Conservation (phyloP, 2,888 invertebrate genomes). For the Pyrochroa serraticornis region DNA sequence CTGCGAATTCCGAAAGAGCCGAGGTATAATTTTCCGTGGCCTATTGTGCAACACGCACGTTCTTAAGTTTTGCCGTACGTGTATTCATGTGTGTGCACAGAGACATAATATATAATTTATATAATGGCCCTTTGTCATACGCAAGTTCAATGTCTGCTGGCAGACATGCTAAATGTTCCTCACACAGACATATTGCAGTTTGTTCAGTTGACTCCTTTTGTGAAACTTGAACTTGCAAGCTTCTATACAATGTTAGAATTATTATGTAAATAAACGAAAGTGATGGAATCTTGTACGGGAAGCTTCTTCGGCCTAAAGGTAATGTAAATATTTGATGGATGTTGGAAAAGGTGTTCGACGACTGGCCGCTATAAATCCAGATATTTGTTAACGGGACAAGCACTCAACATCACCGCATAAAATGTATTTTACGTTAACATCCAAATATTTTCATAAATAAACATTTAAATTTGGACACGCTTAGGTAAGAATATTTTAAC, state of each 20-base stretch:
- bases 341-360: too few species aligned
- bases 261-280: slow-evolving; percentile 25
- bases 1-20: slow-evolving; percentile 14
- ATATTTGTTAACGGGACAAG: slow-evolving; percentile 24
- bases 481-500: slow-evolving; percentile 22
- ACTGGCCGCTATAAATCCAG: slow-evolving; percentile 15
- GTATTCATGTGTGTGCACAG: slow-evolving; percentile 29
- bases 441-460: slow-evolving; percentile 8
- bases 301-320: too few species aligned
- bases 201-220: slow-evolving; percentile 39
- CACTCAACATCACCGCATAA: slow-evolving; percentile 12
- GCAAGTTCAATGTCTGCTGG: slow-evolving; percentile 44
- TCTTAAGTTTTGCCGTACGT: slow-evolving; percentile 13
- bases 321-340: slow-evolving; percentile 1
- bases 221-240: slow-evolving; percentile 30
- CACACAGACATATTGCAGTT: slow-evolving; percentile 37
- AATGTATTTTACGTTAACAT: slow-evolving; percentile 15
- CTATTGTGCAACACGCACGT: slow-evolving; percentile 21
- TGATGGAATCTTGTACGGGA: slow-evolving; percentile 10
- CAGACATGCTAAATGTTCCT: slow-evolving; percentile 47
- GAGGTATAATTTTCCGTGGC: slow-evolving; percentile 16
- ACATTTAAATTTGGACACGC: neutral
- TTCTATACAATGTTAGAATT: slow-evolving; percentile 29
- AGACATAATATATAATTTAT: slow-evolving; percentile 46
- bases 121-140: slow-evolving; percentile 46